phyloP scores from a whole-genome alignment of 2,888 invertebrate species.

The Rotaria magnacalcarata region DNA sequence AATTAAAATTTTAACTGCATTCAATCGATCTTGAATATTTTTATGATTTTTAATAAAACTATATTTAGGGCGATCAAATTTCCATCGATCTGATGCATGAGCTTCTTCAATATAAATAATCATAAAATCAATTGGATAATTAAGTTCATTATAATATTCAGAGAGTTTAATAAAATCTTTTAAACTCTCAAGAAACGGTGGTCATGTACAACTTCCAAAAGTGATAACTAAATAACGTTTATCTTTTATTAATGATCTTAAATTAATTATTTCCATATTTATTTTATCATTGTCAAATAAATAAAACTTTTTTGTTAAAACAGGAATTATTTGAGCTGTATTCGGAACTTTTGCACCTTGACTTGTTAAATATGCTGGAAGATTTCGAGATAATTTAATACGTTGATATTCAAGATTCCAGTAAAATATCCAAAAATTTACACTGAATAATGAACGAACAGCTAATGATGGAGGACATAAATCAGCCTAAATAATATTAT shows the following conservation, averaged over 20 bases:
- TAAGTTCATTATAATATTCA: slow-evolving; percentile 48
- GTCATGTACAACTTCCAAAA: slow-evolving; percentile 56
- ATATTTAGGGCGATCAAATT: slow-evolving; percentile 47
- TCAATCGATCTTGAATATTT: slow-evolving; percentile 50
- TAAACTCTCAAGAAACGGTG: slow-evolving; percentile 53
- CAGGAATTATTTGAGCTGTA: not conserved
- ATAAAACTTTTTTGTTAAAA: not conserved
- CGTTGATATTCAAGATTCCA: not conserved
- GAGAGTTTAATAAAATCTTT: slow-evolving; percentile 50
- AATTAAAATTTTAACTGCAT: slow-evolving; percentile 49
- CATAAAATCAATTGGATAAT: slow-evolving; percentile 51
- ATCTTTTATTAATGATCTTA: slow-evolving; percentile 47
- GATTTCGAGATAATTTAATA: not conserved
- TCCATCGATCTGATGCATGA: slow-evolving; percentile 53
- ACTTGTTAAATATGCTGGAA: not conserved
- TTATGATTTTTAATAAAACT: slow-evolving; percentile 48
- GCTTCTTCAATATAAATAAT: slow-evolving; percentile 54
- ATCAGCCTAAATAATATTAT: not conserved
- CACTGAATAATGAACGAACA: not conserved
- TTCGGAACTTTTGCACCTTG: not conserved
- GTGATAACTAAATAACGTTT: slow-evolving; percentile 52
- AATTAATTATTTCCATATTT: not conserved
- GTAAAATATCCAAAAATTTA: not conserved
- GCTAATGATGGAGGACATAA: not conserved
- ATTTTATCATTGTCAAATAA: not conserved